These are phyloP conservation scores for Palythoa caribaeorum DNA, from an alignment of 92 coral and sea anemone genomes.

Conservation along the genomic window DNA sequence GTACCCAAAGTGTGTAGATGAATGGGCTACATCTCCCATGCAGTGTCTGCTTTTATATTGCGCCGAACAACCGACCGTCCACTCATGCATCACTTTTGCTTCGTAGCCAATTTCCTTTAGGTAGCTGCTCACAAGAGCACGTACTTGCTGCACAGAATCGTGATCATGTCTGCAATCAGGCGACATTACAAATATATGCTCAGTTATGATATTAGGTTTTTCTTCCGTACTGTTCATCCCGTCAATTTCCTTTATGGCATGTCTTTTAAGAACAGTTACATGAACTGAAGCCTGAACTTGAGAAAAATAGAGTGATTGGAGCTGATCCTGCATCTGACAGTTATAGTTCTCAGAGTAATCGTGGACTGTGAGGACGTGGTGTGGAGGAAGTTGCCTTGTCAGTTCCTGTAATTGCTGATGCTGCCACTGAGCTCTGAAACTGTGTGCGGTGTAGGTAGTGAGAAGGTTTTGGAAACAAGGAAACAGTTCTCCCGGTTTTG, in stretches of 20 bases:
- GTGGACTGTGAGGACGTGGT: conserved; percentile 43
- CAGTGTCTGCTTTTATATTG: conserved; percentile 70
- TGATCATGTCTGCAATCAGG: conserved; percentile 64
- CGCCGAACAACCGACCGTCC: conserved; percentile 67
- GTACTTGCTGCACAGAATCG: conserved; percentile 60
- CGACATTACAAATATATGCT: conserved; percentile 56
- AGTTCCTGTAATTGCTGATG: conserved; percentile 20
- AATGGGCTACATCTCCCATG: conserved; percentile 66
- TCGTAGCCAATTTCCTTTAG: conserved; percentile 55
- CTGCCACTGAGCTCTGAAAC: conserved; percentile 13
- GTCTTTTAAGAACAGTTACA: conserved; percentile 50
- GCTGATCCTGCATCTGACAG: conserved; percentile 53
- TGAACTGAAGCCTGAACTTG: conserved; percentile 59
- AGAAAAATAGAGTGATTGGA: conserved; percentile 48
- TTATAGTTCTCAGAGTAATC: conserved; percentile 56
- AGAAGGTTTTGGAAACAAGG: background rate
- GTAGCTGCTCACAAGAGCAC: conserved; percentile 34
- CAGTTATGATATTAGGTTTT: conserved; percentile 39
- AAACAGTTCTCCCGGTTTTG: background rate
- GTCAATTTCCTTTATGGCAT: conserved; percentile 52
- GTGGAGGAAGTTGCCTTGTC: background rate
- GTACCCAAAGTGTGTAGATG: conserved; percentile 57
- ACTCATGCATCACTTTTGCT: conserved; percentile 47
- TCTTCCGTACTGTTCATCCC: conserved; percentile 46
- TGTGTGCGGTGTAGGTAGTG: background rate